Conservation (phyloP, 2,113 vertebrate genomes). For the Cebus imitator region DNA sequence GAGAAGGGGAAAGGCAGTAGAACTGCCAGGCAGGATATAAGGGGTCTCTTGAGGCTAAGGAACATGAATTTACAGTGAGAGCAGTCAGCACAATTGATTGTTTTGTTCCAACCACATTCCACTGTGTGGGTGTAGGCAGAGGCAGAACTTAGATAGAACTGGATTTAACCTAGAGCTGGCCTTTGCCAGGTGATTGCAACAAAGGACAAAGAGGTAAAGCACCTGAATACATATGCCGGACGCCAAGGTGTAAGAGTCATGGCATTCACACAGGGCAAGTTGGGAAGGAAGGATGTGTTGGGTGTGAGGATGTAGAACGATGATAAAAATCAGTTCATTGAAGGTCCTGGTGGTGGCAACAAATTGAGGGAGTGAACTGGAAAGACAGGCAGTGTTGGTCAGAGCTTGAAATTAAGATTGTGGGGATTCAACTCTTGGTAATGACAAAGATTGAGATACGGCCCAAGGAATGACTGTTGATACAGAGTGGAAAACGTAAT, state of each 20-base stretch:
- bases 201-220: not conserved
- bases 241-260: not conserved
- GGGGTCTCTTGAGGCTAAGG: not conserved
- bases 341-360: not conserved
- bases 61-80: not conserved
- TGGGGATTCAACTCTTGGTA: not conserved
- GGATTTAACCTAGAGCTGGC: not conserved
- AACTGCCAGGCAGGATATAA: not conserved
- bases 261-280: not conserved
- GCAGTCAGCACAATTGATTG: not conserved
- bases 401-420: not conserved
- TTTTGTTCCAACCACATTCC: not conserved
- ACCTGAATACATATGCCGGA: not conserved
- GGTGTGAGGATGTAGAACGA: not conserved
- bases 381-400: not conserved
- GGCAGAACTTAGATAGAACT: not conserved
- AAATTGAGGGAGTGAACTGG: not conserved
- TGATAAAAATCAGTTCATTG: not conserved
- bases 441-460: not conserved
- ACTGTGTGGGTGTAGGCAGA: not conserved
- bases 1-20: not conserved
- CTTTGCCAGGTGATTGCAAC: not conserved
- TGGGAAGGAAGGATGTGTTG: not conserved
- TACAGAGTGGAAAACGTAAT: not conserved
- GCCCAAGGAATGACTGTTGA: not conserved